Evolutionary conservation across 2,888 invertebrate genomes (phyloP), one percentile per base, ranked within the genome.

Genomic region (Tetrapedia diversipes): DNA sequence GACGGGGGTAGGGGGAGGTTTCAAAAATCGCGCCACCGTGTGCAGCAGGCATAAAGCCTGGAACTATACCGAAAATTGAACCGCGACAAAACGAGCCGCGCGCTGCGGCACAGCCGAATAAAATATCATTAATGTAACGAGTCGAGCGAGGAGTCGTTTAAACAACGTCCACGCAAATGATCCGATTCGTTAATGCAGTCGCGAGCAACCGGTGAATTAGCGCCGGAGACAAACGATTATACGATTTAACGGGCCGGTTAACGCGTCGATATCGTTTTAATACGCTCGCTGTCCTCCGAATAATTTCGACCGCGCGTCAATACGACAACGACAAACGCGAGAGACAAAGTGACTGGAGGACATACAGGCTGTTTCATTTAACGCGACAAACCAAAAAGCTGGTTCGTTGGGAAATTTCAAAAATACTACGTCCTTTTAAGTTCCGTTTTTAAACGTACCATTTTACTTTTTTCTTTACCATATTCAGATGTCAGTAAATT

Each of bases 61-160:
- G 8, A 16, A 22, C 57, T 39, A 34, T 53, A 59, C 27, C 59
- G n/a, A 47, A 65, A 59, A 65, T 65, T 45, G 57, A 59, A 66
- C 51, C 24, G 53, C 39, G 19, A 60, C 47, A 39, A 75, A n/a
- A 71, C 24, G 68, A 39, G 57, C 53, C 60, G 16, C 45, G 37
- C n/a, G n/a, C n/a, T 37, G 4, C 19, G 2, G n/a, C 32, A 14
- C 29, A 6, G 14, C 4, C 41, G 34, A 76, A 73, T 73, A 67
- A 67, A 76, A 76, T 73, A 67, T 63, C 76, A 73, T 61, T 73
- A 67, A 67, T 76, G 66, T 57, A 76, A 67, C 24, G 56, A 67
- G 39, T 73, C 49, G 76, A 39, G 22, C 57, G 73, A 11, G 22
- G 29, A 54, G 75, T 72, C 75, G 73, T 72, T 75, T 72, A 60